Evolutionary conservation across 92 coral and sea anemone species (phyloP).

Genomic region (Porites rus): DNA sequence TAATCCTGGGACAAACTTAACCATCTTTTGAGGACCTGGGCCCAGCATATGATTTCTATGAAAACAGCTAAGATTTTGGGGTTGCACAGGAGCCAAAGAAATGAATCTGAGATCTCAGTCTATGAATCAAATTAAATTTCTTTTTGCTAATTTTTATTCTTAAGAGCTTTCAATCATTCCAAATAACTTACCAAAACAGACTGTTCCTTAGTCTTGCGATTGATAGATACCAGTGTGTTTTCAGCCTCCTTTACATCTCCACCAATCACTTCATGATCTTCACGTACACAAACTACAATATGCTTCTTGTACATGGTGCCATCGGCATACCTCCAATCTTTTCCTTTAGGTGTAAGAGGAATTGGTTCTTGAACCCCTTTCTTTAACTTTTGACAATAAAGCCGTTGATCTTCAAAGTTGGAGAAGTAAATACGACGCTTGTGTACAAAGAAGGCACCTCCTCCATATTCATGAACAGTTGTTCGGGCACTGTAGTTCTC

Average conservation of each 20-base stretch:
- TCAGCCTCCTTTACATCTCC: slow-evolving; percentile 79
- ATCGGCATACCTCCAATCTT: slow-evolving; percentile 96
- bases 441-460: slow-evolving; percentile 91
- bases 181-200: slow-evolving; percentile 78
- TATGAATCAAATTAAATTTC: too few relatives aligned
- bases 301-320: slow-evolving; percentile 59
- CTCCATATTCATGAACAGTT: slow-evolving; percentile 95
- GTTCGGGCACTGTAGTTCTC: slow-evolving; percentile 86
- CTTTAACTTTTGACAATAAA: slow-evolving; percentile 81
- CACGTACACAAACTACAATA: slow-evolving; percentile 88
- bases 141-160: too few relatives aligned
- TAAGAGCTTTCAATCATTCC: too few relatives aligned
- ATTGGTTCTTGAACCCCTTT: slow-evolving; percentile 30
- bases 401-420: slow-evolving; percentile 89
- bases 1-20: too few relatives aligned
- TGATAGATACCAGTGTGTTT: slow-evolving; percentile 85
- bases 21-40: too few relatives aligned
- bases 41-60: too few relatives aligned
- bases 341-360: slow-evolving; percentile 82
- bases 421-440: slow-evolving; percentile 89
- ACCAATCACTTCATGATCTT: slow-evolving; percentile 86
- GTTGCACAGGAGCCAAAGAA: too few relatives aligned
- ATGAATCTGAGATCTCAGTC: too few relatives aligned
- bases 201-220: slow-evolving; percentile 83
- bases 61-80: too few relatives aligned